These are phyloP conservation scores for Acanthiza pusilla DNA, from an alignment of 2,797 vertebrate species.

Conservation along the genomic window DNA sequence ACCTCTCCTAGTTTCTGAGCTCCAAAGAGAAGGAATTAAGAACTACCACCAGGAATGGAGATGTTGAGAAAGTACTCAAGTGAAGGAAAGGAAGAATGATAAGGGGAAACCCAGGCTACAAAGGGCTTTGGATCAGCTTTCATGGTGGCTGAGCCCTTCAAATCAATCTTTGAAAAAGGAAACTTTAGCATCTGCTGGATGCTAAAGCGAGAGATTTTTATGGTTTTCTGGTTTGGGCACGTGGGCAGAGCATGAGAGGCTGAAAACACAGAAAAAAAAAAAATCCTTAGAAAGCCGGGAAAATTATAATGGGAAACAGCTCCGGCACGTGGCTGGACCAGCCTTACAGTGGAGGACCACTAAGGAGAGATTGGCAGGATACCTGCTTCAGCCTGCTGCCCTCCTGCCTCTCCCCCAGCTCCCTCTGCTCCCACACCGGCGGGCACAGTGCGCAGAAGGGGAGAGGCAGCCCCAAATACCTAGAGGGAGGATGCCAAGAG, in stretches of 20 bases:
- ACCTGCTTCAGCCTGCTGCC: background rate
- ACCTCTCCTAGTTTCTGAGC: background rate
- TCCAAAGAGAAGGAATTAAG: background rate
- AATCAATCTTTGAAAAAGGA: background rate
- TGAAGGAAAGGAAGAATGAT: background rate
- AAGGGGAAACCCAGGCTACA: background rate
- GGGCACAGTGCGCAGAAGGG: rapidly evolving
- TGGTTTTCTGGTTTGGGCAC: background rate
- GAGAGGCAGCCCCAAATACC: background rate
- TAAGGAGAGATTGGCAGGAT: too few relatives aligned
- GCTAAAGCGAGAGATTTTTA: too few relatives aligned
- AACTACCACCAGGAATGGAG: background rate
- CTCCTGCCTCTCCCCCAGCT: background rate
- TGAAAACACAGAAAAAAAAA: background rate
- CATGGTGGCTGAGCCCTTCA: background rate
- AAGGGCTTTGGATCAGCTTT: background rate
- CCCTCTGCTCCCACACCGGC: background rate
- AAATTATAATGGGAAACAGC: background rate
- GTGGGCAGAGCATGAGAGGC: background rate
- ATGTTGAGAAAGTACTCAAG: too few relatives aligned
- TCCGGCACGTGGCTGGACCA: background rate
- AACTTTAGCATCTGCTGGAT: background rate
- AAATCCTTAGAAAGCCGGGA: background rate
- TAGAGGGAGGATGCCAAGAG: too few relatives aligned
- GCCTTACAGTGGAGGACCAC: too few relatives aligned